These are phyloP conservation scores for Pipistrellus pipistrellus DNA, from an alignment of 2,797 vertebrate species.

Conservation along the genomic window DNA sequence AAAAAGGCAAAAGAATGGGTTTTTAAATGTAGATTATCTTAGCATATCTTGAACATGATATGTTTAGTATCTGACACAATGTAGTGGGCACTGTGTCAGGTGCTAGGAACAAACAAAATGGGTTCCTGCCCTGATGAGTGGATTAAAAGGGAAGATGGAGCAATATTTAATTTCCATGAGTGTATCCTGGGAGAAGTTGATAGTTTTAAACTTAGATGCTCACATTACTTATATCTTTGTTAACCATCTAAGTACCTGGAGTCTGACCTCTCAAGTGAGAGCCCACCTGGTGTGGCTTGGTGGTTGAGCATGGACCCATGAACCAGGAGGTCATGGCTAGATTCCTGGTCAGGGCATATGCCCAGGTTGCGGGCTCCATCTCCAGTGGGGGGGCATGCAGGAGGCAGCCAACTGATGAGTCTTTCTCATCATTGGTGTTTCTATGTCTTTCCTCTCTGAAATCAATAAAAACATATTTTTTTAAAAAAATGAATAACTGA, in stretches of 20 bases:
- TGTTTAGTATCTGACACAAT: not conserved
- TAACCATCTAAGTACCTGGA: not conserved
- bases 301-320: too few relatives aligned
- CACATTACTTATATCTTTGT: not conserved
- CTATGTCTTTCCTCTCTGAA: too few relatives aligned
- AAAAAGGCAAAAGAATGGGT: not conserved
- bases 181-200: not conserved
- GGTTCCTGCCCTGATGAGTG: not conserved
- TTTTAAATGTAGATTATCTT: not conserved
- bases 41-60: not conserved
- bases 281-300: too few relatives aligned
- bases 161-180: not conserved
- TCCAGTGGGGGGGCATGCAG: too few relatives aligned
- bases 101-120: not conserved
- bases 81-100: not conserved
- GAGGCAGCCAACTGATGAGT: too few relatives aligned
- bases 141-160: not conserved
- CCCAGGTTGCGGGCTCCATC: too few relatives aligned
- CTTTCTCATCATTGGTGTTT: too few relatives aligned
- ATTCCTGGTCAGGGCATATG: too few relatives aligned
- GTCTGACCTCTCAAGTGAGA: not conserved
- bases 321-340: too few relatives aligned
- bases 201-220: not conserved
- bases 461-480: too few relatives aligned
- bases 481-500: too few relatives aligned